These are phyloP conservation scores for Drosophila pruinosa DNA, from an alignment of 1,140 invertebrate species.

Conservation along the genomic window DNA sequence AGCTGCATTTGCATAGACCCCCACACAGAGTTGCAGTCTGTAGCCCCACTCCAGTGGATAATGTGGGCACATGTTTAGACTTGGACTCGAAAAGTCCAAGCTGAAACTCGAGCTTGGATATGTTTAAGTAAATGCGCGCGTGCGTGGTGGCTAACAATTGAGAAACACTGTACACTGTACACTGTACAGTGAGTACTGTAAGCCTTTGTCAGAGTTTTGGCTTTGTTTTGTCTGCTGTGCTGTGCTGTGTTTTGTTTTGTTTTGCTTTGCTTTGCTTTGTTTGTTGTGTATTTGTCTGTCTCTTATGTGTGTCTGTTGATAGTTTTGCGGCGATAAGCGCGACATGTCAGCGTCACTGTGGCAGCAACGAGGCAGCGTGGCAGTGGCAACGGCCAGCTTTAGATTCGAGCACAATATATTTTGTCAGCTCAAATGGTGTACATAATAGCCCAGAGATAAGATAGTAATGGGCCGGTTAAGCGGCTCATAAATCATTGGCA, in stretches of 20 bases:
- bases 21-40: constrained; percentile 3
- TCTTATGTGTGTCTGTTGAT: constrained; percentile 57
- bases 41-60: constrained; percentile 26
- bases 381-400: constrained; percentile 54
- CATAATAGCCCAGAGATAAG: constrained; percentile 77
- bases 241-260: constrained; percentile 8
- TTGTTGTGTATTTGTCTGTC: constrained; percentile 37
- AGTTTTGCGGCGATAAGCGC: constrained; percentile 75
- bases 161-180: constrained; percentile 62
- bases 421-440: constrained; percentile 79
- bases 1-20: constrained; percentile 71
- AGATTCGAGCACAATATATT: constrained; percentile 77
- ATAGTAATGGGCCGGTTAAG: constrained; percentile 76
- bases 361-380: constrained; percentile 19
- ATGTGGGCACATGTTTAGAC: constrained; percentile 67
- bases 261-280: constrained; percentile 22
- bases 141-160: constrained; percentile 79
- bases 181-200: constrained; percentile 28
- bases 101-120: constrained; percentile 61
- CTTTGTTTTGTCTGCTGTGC: constrained; percentile 28
- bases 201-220: constrained; percentile 52
- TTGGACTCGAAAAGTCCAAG: constrained; percentile 1
- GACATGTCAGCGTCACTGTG: constrained; percentile 72
- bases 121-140: constrained; percentile 78
- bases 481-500: constrained; percentile 80